Percentiles rank a stretch among this genome's conserved stretches.
Evolutionary conservation across 2,888 invertebrate genomes (phyloP).

Genomic region (Minunthozetes semirufus): DNA sequence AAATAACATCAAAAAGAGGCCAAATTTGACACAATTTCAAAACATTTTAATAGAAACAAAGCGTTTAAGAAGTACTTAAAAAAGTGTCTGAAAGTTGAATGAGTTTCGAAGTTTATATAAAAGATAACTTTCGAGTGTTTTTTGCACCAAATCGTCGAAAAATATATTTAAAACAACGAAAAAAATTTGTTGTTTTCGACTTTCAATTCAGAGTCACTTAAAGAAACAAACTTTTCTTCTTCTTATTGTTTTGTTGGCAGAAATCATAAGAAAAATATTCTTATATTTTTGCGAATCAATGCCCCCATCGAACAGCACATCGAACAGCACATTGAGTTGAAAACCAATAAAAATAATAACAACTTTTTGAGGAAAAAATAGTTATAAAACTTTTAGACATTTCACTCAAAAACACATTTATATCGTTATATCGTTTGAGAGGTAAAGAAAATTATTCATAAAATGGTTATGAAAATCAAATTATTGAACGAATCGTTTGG

Average conservation of each 20-base stretch:
- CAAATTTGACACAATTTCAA: background rate
- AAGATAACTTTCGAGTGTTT: constrained; percentile 11
- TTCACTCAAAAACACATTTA: background rate
- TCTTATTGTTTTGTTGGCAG: no score
- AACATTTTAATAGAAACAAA: constrained; percentile 2
- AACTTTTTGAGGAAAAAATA: background rate
- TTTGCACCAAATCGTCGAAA: background rate
- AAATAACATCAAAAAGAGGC: constrained; percentile 3
- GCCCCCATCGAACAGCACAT: background rate
- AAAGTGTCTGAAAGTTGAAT: background rate
- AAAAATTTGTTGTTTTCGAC: background rate
- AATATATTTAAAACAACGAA: background rate
- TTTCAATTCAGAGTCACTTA: background rate
- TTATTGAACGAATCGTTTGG: background rate
- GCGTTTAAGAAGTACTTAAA: background rate
- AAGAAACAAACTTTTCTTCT: background rate
- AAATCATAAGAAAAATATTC: background rate
- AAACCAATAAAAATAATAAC: background rate
- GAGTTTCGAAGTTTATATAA: background rate
- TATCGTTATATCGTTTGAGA: no score
- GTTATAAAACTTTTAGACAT: no score
- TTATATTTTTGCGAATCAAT: background rate
- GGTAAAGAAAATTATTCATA: background rate
- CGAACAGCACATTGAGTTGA: no score
- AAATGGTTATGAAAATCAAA: background rate